Conservation (phyloP, 2,888 invertebrate genomes). For the Coelinius sp. region DNA sequence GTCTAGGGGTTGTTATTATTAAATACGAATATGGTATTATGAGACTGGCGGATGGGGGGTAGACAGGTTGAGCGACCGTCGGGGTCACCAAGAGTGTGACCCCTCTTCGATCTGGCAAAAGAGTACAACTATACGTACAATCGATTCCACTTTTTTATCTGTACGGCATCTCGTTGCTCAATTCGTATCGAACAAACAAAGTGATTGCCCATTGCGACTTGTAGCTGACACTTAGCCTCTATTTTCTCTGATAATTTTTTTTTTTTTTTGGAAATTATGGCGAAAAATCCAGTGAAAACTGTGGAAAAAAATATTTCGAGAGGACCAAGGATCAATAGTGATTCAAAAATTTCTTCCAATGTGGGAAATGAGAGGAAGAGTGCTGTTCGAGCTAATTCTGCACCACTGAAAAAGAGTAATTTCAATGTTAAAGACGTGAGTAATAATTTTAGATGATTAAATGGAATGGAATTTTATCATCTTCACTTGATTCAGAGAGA, state of each 20-base stretch:
- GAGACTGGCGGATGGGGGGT: background rate
- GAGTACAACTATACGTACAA: background rate
- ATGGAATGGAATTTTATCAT: no score
- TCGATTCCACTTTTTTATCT: slow-evolving; percentile 9
- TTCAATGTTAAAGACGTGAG: background rate
- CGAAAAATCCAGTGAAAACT: background rate
- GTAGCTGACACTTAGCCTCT: background rate
- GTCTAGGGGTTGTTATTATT: background rate
- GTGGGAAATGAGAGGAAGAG: background rate
- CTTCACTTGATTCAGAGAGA: no score
- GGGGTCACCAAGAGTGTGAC: slow-evolving; percentile 22
- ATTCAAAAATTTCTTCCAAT: background rate
- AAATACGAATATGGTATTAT: background rate
- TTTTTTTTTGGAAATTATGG: background rate
- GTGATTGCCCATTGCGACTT: slow-evolving; percentile 32
- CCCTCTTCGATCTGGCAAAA: slow-evolving; percentile 13
- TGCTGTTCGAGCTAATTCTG: background rate
- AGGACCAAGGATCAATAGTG: background rate
- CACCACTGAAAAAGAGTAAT: background rate
- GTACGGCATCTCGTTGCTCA: slow-evolving; percentile 43
- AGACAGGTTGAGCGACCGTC: background rate
- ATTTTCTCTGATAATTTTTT: background rate
- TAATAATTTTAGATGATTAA: no score
- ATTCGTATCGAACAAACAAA: slow-evolving; percentile 63
- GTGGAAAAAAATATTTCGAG: background rate